These are phyloP conservation scores for Volucella inanis DNA, from an alignment of 2,888 invertebrate genomes.

Conservation along the genomic window DNA sequence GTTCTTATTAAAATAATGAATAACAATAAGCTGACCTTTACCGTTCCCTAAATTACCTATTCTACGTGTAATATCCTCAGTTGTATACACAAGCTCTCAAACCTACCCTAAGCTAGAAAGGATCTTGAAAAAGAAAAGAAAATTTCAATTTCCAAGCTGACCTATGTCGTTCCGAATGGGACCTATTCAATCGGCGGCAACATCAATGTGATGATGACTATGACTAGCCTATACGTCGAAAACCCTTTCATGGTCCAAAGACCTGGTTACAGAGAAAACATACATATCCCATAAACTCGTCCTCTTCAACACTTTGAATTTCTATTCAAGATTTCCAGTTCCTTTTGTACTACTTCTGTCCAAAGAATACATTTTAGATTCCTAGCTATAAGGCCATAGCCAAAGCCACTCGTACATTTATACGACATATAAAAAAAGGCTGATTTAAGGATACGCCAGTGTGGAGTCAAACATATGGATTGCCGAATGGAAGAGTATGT, in stretches of 20 bases:
- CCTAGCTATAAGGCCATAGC: constrained; percentile 6
- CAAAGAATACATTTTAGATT: not conserved
- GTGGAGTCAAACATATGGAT: constrained; percentile 30
- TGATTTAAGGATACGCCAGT: constrained; percentile 30
- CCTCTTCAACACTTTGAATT: constrained; percentile 17
- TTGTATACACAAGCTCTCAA: not conserved
- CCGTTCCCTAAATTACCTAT: constrained; percentile 58
- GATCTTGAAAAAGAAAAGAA: constrained; percentile 26
- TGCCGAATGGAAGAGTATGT: constrained; percentile 27
- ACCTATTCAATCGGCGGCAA: constrained; percentile 25
- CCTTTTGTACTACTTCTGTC: not conserved
- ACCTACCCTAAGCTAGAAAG: not conserved
- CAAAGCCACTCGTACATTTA: constrained; percentile 5
- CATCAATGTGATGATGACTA: constrained; percentile 20
- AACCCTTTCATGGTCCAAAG: constrained; percentile 13
- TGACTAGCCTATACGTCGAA: constrained; percentile 2
- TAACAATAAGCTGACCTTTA: constrained; percentile 62
- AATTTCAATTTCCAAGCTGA: constrained; percentile 62
- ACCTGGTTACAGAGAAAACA: not conserved
- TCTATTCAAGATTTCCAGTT: constrained; percentile 5
- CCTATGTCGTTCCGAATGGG: constrained; percentile 30
- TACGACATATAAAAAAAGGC: constrained; percentile 23
- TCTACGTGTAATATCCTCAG: not conserved
- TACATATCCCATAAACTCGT: constrained; percentile 25
- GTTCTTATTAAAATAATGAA: constrained; percentile 67